These are phyloP conservation scores for Pimpla rufipes DNA, from an alignment of 2,888 invertebrate genomes.

Conservation along the genomic window DNA sequence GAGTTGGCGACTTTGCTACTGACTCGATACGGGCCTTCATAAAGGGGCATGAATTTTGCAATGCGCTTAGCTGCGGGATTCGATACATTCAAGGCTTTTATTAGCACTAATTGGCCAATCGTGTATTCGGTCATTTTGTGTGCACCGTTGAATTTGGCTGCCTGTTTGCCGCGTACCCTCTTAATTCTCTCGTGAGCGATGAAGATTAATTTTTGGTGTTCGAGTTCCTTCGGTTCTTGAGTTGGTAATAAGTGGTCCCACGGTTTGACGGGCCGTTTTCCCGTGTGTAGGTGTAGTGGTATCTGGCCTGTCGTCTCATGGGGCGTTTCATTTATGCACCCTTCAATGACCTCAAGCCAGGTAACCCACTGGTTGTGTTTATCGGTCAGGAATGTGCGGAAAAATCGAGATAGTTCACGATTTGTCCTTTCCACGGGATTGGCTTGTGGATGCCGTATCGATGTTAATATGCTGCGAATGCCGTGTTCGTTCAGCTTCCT, in stretches of 20 bases:
- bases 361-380: too few relatives aligned
- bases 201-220: neutral
- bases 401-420: too few relatives aligned
- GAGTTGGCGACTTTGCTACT: neutral
- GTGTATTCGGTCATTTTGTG: neutral
- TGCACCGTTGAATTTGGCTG: neutral
- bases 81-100: neutral
- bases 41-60: neutral
- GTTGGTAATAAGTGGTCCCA: neutral
- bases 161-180: neutral
- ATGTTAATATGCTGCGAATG: too few relatives aligned
- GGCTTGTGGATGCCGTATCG: neutral
- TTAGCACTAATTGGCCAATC: neutral
- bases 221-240: too few relatives aligned
- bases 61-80: neutral
- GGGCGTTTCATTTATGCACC: too few relatives aligned
- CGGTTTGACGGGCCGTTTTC: neutral
- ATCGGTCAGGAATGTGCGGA: too few relatives aligned
- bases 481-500: too few relatives aligned
- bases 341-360: too few relatives aligned
- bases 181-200: neutral
- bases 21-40: neutral
- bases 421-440: constrained; percentile 12
- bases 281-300: too few relatives aligned
- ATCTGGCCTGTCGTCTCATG: neutral